A percentile compares a stretch with the other conserved stretches of the same genome.
phyloP scores from a whole-genome alignment of 2,113 vertebrate genomes.

The Montifringilla adamsi region DNA sequence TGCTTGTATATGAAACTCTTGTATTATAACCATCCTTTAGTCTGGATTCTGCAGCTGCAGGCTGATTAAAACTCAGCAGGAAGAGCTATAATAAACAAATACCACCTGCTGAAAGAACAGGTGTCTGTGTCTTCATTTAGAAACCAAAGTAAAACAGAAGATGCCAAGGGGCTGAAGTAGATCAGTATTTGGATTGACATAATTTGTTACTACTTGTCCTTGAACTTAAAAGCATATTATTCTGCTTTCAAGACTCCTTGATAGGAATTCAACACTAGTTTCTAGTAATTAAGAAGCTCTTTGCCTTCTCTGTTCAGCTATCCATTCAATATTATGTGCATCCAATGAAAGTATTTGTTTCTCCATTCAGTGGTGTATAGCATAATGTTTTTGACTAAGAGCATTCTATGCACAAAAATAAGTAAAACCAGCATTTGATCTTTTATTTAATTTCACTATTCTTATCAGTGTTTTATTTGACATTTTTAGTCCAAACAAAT shows the following conservation, averaged over 20 bases:
- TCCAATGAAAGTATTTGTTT: neutral
- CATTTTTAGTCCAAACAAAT: neutral
- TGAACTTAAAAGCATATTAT: constrained; percentile 56
- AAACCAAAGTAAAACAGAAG: constrained; percentile 66
- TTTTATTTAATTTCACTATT: neutral
- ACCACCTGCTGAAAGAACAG: constrained; percentile 77
- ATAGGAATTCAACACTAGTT: neutral
- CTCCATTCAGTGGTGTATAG: neutral
- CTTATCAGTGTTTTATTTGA: neutral
- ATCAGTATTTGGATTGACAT: constrained; percentile 52
- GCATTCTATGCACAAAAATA: neutral
- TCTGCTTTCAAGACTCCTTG: constrained; percentile 28
- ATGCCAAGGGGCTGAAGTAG: constrained; percentile 50
- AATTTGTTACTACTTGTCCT: constrained; percentile 65
- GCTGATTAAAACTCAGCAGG: constrained; percentile 77
- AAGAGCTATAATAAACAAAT: constrained; percentile 76
- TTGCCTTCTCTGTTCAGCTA: constrained; percentile 16
- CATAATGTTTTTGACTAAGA: neutral
- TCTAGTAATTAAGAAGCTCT: constrained; percentile 48
- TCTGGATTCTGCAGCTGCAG: constrained; percentile 66
- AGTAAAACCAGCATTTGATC: neutral
- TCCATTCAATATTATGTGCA: neutral
- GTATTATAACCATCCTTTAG: constrained; percentile 63
- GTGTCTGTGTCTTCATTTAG: constrained; percentile 77
- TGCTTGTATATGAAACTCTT: constrained; percentile 44